Evolutionary conservation across 2,113 vertebrate genomes (phyloP).

Genomic region (Ramphastos sulfuratus): DNA sequence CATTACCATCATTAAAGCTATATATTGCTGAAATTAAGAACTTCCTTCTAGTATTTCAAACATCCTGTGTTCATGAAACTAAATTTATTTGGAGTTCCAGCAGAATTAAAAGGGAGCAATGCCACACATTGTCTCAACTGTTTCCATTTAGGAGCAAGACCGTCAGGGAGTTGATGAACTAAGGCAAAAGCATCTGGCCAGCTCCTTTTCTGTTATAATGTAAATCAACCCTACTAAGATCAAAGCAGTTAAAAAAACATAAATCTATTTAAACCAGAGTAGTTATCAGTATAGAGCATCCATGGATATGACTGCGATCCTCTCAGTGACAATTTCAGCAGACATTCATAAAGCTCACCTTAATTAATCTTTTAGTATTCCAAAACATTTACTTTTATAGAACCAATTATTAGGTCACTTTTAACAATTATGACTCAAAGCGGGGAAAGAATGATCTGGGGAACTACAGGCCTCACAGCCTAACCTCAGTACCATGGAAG

Average conservation of each 20-base stretch:
- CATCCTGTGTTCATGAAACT: neutral
- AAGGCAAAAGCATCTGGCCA: neutral
- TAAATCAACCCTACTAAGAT: neutral
- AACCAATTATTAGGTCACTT: neutral
- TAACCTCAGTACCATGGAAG: no score
- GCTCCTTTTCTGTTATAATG: neutral
- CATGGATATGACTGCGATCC: neutral
- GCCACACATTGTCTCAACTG: neutral
- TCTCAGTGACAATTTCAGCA: neutral
- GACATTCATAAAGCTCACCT: neutral
- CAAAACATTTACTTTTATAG: neutral
- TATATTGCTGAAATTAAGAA: neutral
- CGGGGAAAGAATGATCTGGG: no score
- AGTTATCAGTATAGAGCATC: neutral
- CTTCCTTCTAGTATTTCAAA: slow-evolving; percentile 5
- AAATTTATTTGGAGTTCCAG: slow-evolving; percentile 20
- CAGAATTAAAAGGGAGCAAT: neutral
- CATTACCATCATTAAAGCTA: neutral
- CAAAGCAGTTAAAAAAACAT: neutral
- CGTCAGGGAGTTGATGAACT: neutral
- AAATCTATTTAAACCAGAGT: neutral
- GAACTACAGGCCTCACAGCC: no score
- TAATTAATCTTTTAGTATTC: neutral
- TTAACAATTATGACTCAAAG: neutral
- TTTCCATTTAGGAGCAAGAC: neutral